Evolutionary conservation across 2,113 vertebrate species (phyloP), one percentile per base, ranked within the genome.

Genomic region (Tragulus kanchil): DNA sequence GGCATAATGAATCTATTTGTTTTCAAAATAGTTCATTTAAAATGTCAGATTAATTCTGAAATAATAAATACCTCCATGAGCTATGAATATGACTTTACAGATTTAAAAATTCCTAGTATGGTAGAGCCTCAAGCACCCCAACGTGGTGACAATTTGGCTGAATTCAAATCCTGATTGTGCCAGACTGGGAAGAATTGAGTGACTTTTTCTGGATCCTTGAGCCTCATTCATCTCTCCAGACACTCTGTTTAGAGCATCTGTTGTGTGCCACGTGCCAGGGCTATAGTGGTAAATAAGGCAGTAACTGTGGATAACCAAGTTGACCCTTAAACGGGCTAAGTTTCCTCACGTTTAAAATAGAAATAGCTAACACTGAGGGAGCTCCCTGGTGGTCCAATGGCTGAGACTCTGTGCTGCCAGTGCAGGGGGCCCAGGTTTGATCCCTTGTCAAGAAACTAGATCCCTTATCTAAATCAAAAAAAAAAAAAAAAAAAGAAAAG

Each of bases 21-120:
- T 81, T 93, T 88, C 14, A 85, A 94, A 81, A n/a, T 17, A 48
- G 58, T 86, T 84, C 31, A 50, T 59, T 92, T 64, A 62, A 92
- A 87, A 92, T 65, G 7, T 45, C 54, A 86, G 23, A 67, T 93
- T 64, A 62, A 59, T 93, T 89, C 56, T 65, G 16, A 71, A 89
- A 69, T 13, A 92, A 54, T 73, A 89, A 64, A 28, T 87, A 67
- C 5, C 3, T 36, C 2, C 13, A 26, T 64, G 28, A 71, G 13
- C 19, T 78, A 54, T 83, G 28, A n/a, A 58, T 45, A 78, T 61
- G 3, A 83, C 67, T 36, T 31, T 81, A 65, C 13, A 89, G 45
- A 81, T 75, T 45, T 94, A 11, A 23, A 92, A 85, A 59, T 9
- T 16, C 8, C 6, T 31, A 8, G 15, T 6, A 12, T 69, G 19